Evolutionary conservation across 2,113 vertebrate species (phyloP), one percentile per base, ranked within the genome.

Genomic region (Lasiurus borealis): DNA sequence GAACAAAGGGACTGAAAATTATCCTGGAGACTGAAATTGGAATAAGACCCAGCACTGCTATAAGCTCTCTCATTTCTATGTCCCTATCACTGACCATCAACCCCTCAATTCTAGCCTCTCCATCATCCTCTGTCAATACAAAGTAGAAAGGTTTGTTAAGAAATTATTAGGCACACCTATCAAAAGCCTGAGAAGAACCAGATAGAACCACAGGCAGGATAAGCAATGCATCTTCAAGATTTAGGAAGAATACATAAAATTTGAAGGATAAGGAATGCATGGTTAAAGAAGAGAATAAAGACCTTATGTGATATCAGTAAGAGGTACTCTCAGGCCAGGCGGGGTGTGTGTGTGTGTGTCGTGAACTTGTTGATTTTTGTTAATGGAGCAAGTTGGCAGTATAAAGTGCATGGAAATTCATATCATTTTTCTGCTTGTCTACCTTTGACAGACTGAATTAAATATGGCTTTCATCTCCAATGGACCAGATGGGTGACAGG

Each of bases 391-490:
- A 89, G 62, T 15, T 44, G n/a, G 50, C 91, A 18, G 21, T 10
- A 50, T 27, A 66, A 16, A 7, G 4, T 19, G 6, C 25, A 64
- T 71, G 71, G 80, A 73, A 46, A 91, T 4, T 46, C 25, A 66
- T 14, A 59, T 34, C n/a, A 85, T 21, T 76, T 84, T 76, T 76
- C 57, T 89, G 57, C 66, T 84, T 86, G 44, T 81, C n/a, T 95
- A 87, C 78, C 6, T 86, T 34, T 87, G 12, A 64, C 21, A 78
- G 62, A 48, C 8, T 86, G 40, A 76, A 62, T 92, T 96, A 68
- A 69, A 10, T 81, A 48, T 75, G 50, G 14, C 29, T 88, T 93
- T 68, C 44, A 50, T 64, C 50, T 73, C 44, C 40, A 83, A 1
- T 90, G 52, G 66, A 46, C 36, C 52, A 90, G 36, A 40, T 19